Evolutionary conservation across 2,888 invertebrate genomes (phyloP).

Genomic region (Torymus tubicola): DNA sequence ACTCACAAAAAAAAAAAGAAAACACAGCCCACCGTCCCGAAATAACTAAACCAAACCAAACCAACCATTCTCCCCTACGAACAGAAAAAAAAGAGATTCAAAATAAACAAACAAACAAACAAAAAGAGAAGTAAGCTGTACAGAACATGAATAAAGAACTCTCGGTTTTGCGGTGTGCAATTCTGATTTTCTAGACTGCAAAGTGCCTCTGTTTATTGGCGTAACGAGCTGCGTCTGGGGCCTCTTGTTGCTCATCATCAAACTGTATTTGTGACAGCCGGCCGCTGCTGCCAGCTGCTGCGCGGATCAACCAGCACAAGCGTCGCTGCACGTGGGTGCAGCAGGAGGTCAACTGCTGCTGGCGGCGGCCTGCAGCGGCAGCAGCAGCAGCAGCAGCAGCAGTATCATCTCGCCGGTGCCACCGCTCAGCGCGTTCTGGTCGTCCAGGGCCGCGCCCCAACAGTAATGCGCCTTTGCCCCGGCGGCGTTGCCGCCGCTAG

Average conservation of each 20-base stretch:
- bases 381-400: conserved; percentile 14
- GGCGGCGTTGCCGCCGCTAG: conserved; percentile 47
- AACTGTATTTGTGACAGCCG: conserved; percentile 81
- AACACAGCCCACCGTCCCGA: too few relatives aligned
- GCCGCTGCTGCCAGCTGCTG: conserved; percentile 23
- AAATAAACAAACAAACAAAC: conserved; percentile 10
- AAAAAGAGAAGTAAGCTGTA: conserved; percentile 68
- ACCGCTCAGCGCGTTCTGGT: conserved; percentile 55
- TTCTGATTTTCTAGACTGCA: conserved; percentile 76
- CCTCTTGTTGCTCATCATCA: conserved; percentile 85
- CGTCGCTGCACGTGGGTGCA: neutral
- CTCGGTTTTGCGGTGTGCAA: conserved; percentile 73
- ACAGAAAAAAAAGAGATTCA: neutral
- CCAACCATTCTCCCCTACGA: too few relatives aligned
- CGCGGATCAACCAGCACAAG: conserved; percentile 34
- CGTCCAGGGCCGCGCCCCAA: conserved; percentile 56
- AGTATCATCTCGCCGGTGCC: conserved; percentile 12
- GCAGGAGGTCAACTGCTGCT: conserved; percentile 5
- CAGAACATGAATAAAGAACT: conserved; percentile 62
- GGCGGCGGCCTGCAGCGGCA: conserved; percentile 18
- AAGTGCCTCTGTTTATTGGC: conserved; percentile 90
- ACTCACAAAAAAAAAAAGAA: too few relatives aligned
- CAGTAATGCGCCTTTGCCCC: conserved; percentile 54
- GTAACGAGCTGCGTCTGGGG: conserved; percentile 94
- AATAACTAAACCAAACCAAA: too few relatives aligned